These are phyloP conservation scores for Ecliptopera silaceata DNA, from an alignment of 2,888 invertebrate genomes.

Conservation along the genomic window DNA sequence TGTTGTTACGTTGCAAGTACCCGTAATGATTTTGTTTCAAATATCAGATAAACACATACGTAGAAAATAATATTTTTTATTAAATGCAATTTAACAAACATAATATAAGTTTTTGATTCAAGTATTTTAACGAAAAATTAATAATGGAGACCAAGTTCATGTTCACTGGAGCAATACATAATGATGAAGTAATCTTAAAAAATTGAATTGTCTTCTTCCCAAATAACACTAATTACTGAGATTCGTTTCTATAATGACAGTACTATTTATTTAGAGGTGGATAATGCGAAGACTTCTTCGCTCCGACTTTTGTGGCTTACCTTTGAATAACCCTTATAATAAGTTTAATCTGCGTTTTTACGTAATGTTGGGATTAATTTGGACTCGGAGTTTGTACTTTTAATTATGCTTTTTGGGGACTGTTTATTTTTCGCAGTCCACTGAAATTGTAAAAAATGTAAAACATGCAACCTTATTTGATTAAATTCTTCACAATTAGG, in stretches of 20 bases:
- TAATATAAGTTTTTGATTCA: no score
- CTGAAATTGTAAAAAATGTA: not conserved
- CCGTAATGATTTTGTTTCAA: no score
- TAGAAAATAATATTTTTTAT: no score
- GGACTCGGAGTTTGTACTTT: conserved; percentile 8
- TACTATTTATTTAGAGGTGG: conserved; percentile 6
- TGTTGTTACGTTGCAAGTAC: no score
- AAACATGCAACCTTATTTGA: not conserved
- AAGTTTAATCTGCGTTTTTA: conserved; percentile 25
- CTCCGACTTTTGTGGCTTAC: conserved; percentile 26
- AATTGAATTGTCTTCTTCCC: no score
- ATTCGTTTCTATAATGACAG: conserved; percentile 3
- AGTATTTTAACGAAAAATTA: no score
- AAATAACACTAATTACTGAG: no score
- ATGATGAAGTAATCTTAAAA: no score
- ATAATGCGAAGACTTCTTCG: conserved; percentile 18
- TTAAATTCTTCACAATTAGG: not conserved
- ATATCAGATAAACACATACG: no score
- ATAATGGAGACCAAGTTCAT: no score
- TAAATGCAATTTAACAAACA: no score
- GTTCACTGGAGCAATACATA: no score
- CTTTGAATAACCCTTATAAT: conserved; percentile 25
- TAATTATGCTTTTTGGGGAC: conserved; percentile 10
- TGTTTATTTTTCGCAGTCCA: conserved; percentile 3
- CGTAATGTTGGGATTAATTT: conserved; percentile 22